Percentiles rank a stretch among this genome's conserved stretches.
Evolutionary conservation across 2,888 invertebrate genomes (phyloP).

Genomic region (Hydraecia micacea): DNA sequence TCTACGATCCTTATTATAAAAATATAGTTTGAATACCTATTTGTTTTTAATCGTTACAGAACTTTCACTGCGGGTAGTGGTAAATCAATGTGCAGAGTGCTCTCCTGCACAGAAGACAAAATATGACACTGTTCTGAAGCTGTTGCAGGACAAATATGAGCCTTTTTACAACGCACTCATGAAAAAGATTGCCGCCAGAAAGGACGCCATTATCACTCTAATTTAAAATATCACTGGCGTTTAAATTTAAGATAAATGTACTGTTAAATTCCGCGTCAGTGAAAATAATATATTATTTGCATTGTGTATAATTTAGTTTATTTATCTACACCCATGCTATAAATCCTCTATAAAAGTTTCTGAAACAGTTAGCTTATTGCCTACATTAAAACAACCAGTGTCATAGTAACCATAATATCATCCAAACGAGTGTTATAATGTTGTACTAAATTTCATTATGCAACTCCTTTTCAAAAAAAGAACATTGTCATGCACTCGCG

Average conservation of each 20-base stretch:
- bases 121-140: slow-evolving; percentile 63
- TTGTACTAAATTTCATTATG: no score
- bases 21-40: not conserved
- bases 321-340: no score
- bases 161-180: slow-evolving; percentile 44
- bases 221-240: not conserved
- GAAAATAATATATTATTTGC: not conserved
- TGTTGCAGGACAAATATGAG: slow-evolving; percentile 60
- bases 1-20: not conserved
- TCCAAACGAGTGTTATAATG: no score
- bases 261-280: not conserved
- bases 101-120: slow-evolving; percentile 67
- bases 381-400: no score
- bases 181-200: slow-evolving; percentile 23
- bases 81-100: slow-evolving; percentile 70
- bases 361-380: no score
- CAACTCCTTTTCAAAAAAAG: no score
- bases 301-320: not conserved
- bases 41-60: slow-evolving; percentile 42
- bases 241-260: not conserved
- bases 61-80: slow-evolving; percentile 54
- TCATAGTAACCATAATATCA: no score
- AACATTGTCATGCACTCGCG: no score
- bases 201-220: not conserved
- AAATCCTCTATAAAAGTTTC: no score